Conservation (phyloP, 2,797 vertebrate species). For the Halcyon badia region DNA sequence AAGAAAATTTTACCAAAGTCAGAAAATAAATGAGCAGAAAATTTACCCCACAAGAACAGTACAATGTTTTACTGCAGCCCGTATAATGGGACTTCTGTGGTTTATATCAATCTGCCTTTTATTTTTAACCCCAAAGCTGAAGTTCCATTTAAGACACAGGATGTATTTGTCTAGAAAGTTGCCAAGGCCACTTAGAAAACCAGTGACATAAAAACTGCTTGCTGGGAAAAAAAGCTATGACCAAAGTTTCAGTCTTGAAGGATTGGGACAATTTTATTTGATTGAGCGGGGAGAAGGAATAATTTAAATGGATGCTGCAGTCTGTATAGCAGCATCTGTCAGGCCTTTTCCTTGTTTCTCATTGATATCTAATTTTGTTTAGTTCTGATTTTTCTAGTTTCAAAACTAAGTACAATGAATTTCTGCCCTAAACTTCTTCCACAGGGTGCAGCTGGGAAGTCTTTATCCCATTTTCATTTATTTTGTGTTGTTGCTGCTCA, state of each 20-base stretch:
- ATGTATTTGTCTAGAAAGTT: not conserved
- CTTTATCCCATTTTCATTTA: not conserved
- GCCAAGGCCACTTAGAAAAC: not conserved
- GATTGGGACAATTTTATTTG: not conserved
- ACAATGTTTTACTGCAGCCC: not conserved
- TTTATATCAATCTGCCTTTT: not conserved
- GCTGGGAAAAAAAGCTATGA: not conserved
- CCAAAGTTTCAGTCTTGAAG: not conserved
- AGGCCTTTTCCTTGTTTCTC: not conserved
- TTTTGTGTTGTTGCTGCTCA: not conserved
- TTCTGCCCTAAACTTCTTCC: not conserved
- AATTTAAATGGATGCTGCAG: not conserved
- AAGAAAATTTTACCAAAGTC: not conserved
- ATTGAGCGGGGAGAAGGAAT: fast-evolving
- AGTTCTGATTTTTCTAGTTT: not conserved
- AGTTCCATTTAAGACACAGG: not conserved
- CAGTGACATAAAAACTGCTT: not conserved
- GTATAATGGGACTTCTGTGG: not conserved
- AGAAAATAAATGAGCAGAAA: not conserved
- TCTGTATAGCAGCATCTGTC: not conserved
- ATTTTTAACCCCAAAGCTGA: not conserved
- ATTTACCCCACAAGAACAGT: not conserved
- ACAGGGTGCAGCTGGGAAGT: not conserved
- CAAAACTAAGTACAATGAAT: not conserved
- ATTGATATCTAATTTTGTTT: not conserved